Base-by-base conservation (phyloP, 2,113 vertebrate genomes). In the Serinus canaria region DNA sequence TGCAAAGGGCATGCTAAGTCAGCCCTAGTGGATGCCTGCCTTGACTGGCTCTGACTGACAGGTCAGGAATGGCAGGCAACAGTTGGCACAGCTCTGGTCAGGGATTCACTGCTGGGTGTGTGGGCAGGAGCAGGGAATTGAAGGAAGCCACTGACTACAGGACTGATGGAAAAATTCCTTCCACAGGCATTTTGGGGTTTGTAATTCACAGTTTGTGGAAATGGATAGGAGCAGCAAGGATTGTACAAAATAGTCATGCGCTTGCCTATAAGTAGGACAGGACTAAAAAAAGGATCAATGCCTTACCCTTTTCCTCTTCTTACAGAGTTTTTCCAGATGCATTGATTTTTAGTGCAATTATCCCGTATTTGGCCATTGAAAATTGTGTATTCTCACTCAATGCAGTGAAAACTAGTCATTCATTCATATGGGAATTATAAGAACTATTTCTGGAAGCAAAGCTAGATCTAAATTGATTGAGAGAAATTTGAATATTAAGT, bases 1-100 rank as follows among this genome's bases (percentile, higher is more conserved):
- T 94, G 95, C 64, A n/a, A 90, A 92, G 60, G 60, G 78, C 7
- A 2, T 68, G 53, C 53, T 50, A 69, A 89, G 46, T 50, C 59
- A 73, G 55, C 43, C 20, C 25, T 25, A 7, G 52, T 14, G 33
- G 43, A 53, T 83, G 62, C 55, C 82, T 87, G 66, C 3, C 53
- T 39, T 25, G 59, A 0, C 35, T 89, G 83, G 52, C 69, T 86
- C 39, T 41, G 81, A 16, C 21, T 50, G 78, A 8, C 4, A 6
- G 53, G 50, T 70, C 41, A 21, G 52, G 90, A 87, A 31, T 11
- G 60, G 87, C 79, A 47, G 72, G 55, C 28, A 12, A 6, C 33
- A 7, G 30, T 66, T 74, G 94, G 90, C 79, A 86, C 3, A 11
- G 31, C 52, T 47, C 53, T 19, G 43, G 10, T 12, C 21, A 13